A percentile compares a stretch with the other conserved stretches of the same genome.
Evolutionary conservation across 1,140 invertebrate genomes (phyloP).

Genomic region (Eumeta japonica): DNA sequence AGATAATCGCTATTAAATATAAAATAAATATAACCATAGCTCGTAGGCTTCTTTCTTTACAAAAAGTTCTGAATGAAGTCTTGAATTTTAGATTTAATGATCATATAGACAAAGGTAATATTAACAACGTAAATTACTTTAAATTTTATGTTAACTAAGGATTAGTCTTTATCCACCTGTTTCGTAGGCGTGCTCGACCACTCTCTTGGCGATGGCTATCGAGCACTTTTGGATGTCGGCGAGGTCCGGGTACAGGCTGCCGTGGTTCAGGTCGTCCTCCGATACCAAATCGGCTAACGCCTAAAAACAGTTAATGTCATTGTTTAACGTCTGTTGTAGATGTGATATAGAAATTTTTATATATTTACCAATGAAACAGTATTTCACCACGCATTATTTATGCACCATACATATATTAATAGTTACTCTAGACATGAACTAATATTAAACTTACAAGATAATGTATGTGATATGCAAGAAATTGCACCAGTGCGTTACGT

Average conservation of each 20-base stretch:
- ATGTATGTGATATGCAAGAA: no score
- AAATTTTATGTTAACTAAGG: no score
- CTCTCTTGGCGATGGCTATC: constrained; percentile 78
- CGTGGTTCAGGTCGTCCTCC: constrained; percentile 77
- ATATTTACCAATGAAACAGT: no score
- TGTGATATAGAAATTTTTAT: no score
- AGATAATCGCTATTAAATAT: background rate
- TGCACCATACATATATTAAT: constrained; percentile 10
- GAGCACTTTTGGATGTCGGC: constrained; percentile 87
- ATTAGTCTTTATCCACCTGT: no score
- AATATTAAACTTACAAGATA: no score
- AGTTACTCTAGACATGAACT: constrained; percentile 6
- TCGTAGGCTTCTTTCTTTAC: no score
- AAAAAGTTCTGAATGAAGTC: no score
- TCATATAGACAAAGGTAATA: constrained; percentile 3
- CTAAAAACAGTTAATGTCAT: constrained; percentile 39
- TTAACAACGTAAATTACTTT: background rate
- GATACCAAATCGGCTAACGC: constrained; percentile 79
- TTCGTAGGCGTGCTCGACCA: constrained; percentile 89
- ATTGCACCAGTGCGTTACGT: no score
- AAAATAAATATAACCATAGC: no score
- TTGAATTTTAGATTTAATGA: no score
- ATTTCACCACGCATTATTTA: no score
- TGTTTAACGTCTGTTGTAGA: background rate
- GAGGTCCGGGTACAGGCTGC: constrained; percentile 92